Evolutionary conservation across 1,140 invertebrate species (phyloP).

Genomic region (Sipha flava): DNA sequence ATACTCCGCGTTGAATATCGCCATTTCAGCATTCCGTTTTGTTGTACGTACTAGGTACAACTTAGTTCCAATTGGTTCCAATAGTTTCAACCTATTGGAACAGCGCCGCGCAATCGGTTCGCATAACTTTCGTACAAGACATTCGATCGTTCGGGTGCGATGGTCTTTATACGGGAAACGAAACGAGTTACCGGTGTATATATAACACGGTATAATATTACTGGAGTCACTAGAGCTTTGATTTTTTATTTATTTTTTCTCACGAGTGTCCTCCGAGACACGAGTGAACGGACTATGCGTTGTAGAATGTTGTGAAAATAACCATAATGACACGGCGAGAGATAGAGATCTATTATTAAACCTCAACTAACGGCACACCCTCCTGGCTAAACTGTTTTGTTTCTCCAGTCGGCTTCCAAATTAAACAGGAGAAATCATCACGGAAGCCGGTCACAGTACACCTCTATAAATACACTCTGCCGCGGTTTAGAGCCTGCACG

Average conservation of each 20-base stretch:
- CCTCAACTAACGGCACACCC: too few relatives aligned
- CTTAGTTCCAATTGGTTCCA: background rate
- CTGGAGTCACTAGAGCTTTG: too few relatives aligned
- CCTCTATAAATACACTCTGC: too few relatives aligned
- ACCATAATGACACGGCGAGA: background rate
- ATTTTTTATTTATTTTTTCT: background rate
- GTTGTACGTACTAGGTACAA: background rate
- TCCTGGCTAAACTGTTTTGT: background rate
- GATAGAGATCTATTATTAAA: background rate
- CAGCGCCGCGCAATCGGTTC: background rate
- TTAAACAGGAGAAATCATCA: too few relatives aligned
- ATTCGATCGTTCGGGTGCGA: too few relatives aligned
- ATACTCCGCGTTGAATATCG: background rate
- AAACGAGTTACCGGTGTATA: too few relatives aligned
- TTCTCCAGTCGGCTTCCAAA: background rate
- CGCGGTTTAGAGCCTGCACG: too few relatives aligned
- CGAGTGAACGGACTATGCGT: background rate
- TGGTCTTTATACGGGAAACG: too few relatives aligned
- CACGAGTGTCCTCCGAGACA: too few relatives aligned
- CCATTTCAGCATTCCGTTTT: background rate
- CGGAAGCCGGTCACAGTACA: too few relatives aligned
- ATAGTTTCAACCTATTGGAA: background rate
- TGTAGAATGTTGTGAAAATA: background rate
- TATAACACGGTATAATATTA: too few relatives aligned
- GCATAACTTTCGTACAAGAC: too few relatives aligned